Evolutionary conservation across 1,140 invertebrate species (phyloP), one percentile per base, ranked within the genome.

Genomic region (Andricus grossulariae): DNA sequence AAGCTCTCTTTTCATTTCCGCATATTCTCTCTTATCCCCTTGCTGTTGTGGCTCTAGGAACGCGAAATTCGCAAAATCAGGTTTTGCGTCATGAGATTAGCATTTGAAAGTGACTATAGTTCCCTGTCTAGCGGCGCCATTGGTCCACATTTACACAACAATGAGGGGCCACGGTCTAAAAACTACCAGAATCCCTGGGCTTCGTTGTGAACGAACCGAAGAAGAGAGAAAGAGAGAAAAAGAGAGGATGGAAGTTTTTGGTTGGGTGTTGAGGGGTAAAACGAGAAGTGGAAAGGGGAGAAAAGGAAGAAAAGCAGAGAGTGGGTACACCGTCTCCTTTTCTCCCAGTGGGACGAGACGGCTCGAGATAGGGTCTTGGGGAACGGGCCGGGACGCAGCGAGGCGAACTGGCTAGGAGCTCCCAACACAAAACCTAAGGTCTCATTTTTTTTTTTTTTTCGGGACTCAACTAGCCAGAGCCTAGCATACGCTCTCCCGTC

Each of bases 91-190:
- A 79, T 71, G 74, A 82, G 88, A 90, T 91, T 88, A 91, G 85
- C 90, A 91, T 91, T 90, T 90, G 88, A 90, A 90, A 90, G 86
- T 86, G 85, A 72, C 77, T 79, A 82, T 77, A 85, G 85, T 87
- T 78, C 82, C 85, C 86, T 76, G 83, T 86, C 84, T 89, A 88
- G 85, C 86, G 88, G 87, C 88, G 88, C 87, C 88, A 91, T 91
- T 91, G 89, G 88, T 85, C 84, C 79, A 85, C 86, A 91, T 91
- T 91, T 90, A 90, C 89, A 90, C 89, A 91, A 91, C 88, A 91
- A 91, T 91, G 87, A 91, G 82, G 83, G 82, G 85, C 86, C 82
- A 86, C 85, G 84, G 86, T 89, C 88, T 86, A 90, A 91, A 91
- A 91, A 90, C 88, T 90, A 83, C 85, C 83, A 88, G 87, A 90